phyloP scores from a whole-genome alignment of 1,140 invertebrate species.

The Polyergus mexicanus region DNA sequence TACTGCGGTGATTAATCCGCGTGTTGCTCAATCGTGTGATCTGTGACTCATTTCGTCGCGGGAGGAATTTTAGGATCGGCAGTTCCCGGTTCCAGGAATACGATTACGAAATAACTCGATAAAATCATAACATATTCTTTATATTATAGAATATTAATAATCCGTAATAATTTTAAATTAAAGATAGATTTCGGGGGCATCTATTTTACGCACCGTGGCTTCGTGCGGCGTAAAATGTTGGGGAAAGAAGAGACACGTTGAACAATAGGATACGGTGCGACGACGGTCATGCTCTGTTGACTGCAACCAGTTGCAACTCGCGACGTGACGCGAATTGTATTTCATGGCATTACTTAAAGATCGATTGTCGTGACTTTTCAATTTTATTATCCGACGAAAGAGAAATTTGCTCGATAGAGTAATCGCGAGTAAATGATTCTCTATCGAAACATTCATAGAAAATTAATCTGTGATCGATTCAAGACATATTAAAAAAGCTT shows the following conservation, averaged over 20 bases:
- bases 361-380: slow-evolving; percentile 14
- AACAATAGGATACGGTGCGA: slow-evolving; percentile 41
- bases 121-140: background rate
- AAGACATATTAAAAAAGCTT: background rate
- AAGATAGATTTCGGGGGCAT: background rate
- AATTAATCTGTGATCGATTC: background rate
- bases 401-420: background rate
- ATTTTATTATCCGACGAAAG: slow-evolving; percentile 17
- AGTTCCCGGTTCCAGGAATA: slow-evolving; percentile 6
- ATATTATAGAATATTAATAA: background rate
- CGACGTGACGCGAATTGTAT: slow-evolving; percentile 42
- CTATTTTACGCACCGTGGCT: background rate
- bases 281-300: slow-evolving; percentile 65
- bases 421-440: background rate
- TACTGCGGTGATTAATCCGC: slow-evolving; percentile 64
- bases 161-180: background rate
- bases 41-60: slow-evolving; percentile 58
- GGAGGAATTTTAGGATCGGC: slow-evolving; percentile 42
- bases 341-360: slow-evolving; percentile 9
- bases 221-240: slow-evolving; percentile 4
- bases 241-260: slow-evolving; percentile 47
- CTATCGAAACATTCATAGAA: background rate
- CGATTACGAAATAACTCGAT: background rate
- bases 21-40: slow-evolving; percentile 49
- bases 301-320: slow-evolving; percentile 61